Percentiles rank a stretch among this genome's conserved stretches.
Evolutionary conservation across 2,113 vertebrate species (phyloP).

Genomic region (Leiothrix lutea): DNA sequence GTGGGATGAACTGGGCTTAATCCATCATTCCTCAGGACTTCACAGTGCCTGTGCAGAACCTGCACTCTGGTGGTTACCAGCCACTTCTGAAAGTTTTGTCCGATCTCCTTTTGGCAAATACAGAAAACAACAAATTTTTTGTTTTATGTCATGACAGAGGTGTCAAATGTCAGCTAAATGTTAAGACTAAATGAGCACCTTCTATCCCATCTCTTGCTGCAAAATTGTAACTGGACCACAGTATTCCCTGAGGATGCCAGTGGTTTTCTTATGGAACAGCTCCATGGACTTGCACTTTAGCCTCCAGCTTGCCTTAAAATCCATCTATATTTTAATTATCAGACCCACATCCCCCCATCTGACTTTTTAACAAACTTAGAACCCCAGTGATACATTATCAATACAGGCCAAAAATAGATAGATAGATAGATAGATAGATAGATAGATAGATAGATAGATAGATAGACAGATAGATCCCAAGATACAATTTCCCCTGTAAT

Average conservation of each 20-base stretch:
- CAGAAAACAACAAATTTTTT: accelerated
- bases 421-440: not conserved
- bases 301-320: not conserved
- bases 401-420: not conserved
- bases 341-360: not conserved
- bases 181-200: not conserved
- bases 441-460: not conserved
- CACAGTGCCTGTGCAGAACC: accelerated
- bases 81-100: not conserved
- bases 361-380: not conserved
- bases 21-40: not conserved
- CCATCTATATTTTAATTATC: not conserved
- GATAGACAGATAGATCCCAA: not conserved
- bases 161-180: not conserved
- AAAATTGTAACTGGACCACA: accelerated
- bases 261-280: not conserved
- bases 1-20: not conserved
- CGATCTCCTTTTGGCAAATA: not conserved
- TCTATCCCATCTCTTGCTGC: accelerated
- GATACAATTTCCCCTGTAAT: not conserved
- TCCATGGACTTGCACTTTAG: not conserved
- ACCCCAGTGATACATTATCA: not conserved
- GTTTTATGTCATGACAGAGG: accelerated
- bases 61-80: not conserved
- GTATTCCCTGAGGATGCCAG: not conserved